Evolutionary conservation across 2,888 invertebrate species (phyloP).

Genomic region (Pristionchus exspectatus): DNA sequence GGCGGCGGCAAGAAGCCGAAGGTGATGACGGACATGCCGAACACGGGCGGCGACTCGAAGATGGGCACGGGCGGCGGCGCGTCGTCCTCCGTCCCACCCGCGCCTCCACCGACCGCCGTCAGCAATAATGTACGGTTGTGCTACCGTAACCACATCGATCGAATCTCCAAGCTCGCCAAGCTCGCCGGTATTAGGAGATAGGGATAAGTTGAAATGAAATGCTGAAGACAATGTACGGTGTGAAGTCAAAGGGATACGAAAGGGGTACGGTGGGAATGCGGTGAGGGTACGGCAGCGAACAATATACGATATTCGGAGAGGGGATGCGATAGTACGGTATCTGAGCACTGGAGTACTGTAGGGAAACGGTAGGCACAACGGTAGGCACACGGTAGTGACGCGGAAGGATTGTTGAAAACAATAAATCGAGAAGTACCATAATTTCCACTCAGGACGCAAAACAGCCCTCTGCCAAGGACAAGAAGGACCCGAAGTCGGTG

Average conservation of each 20-base stretch:
- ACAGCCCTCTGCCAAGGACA: not conserved
- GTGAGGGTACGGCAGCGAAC: not conserved
- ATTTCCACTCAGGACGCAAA: not conserved
- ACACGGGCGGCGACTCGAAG: not conserved
- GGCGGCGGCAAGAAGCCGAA: conserved; percentile 36
- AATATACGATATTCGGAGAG: no score
- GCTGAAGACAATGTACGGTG: no score
- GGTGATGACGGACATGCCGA: conserved; percentile 40
- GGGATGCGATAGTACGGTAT: no score
- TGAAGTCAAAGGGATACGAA: not conserved
- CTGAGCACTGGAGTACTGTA: no score
- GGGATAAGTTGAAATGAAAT: no score
- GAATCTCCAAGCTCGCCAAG: no score
- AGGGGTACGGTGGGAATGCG: not conserved
- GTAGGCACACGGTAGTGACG: no score
- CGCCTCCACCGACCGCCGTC: conserved; percentile 22
- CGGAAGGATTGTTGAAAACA: no score
- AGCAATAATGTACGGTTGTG: not conserved
- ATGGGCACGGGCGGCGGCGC: not conserved
- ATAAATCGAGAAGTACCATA: conserved; percentile 7
- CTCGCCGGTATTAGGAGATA: no score
- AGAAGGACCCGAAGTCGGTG: not conserved
- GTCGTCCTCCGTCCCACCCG: not conserved
- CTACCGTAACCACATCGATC: not conserved
- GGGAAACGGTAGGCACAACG: no score